Base-by-base conservation (phyloP, 2,797 vertebrate species). In the Chloroceryle inda region DNA sequence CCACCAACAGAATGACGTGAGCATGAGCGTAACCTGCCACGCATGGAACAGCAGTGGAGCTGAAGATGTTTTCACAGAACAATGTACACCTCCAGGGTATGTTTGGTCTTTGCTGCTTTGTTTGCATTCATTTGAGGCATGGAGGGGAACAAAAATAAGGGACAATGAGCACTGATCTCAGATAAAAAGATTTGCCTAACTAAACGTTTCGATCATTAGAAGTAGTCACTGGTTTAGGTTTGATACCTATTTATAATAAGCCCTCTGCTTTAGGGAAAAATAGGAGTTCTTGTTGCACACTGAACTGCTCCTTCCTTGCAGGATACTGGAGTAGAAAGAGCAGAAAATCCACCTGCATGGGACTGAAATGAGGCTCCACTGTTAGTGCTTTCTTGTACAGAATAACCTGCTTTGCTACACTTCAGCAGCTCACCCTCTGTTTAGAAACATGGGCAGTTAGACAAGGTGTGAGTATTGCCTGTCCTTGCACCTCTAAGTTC, bases 51-150 rank as follows among this genome's bases (percentile, higher is more conserved):
- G 95, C 85, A 26, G 94, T 33, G 88, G 81, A 86, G 94, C 89
- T 89, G 89, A 64, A 85, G 92, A 91, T 94, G 92, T 83, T 94
- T 84, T 74, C 76, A 88, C 92, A 88, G 81, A 84, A 69, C 66
- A 84, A 58, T 2, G 20, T 50, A 56, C 42, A 68, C 61, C 69
- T 95, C 92, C 93, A 50, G 91, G 71, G 26, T 35, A 89, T 18
- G 81, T 50, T 85, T 44, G 61, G 49, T 86, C 80, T 74, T 79
- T 42, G 0, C 63, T 79, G 94, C 63, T 93, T 63, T 53, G 35
- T 50, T 81, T 83, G 53, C 45, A 38, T 37, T 88, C 42, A 21
- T 38, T 78, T 75, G 78, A 92, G 78, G 78, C 76, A 75, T 3
- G 2, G 31, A 67, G 44, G 87, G 56, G 74, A 82, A 93, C 11